Evolutionary conservation across 1,140 invertebrate genomes (phyloP).

Genomic region (Bursaphelenchus mucronatus): DNA sequence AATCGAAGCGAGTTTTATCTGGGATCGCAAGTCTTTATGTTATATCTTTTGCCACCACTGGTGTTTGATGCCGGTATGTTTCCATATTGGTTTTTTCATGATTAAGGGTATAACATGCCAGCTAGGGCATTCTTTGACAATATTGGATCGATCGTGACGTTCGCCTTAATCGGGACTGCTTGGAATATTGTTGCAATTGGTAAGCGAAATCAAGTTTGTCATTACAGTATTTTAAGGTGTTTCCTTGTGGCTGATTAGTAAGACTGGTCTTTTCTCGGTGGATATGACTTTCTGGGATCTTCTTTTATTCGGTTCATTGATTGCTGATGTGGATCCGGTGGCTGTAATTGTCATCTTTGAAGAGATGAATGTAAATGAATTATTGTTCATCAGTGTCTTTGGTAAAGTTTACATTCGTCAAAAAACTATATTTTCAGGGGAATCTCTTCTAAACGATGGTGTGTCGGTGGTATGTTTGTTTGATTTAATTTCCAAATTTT

Average conservation of each 20-base stretch:
- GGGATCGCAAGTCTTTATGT: slow-evolving; percentile 38
- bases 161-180: slow-evolving; percentile 76
- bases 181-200: slow-evolving; percentile 59
- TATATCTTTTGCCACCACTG: slow-evolving; percentile 63
- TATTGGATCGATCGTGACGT: slow-evolving; percentile 86
- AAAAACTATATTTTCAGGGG: slow-evolving; percentile 65
- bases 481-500: neutral
- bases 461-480: slow-evolving; percentile 73
- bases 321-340: slow-evolving; percentile 95
- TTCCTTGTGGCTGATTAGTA: slow-evolving; percentile 53
- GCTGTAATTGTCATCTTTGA: slow-evolving; percentile 94
- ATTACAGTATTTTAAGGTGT: slow-evolving; percentile 36
- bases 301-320: slow-evolving; percentile 86
- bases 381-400: slow-evolving; percentile 96
- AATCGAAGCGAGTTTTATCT: slow-evolving; percentile 42
- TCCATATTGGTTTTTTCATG: neutral
- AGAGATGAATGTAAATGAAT: slow-evolving; percentile 87
- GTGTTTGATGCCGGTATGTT: slow-evolving; percentile 65
- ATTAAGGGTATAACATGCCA: slow-evolving; percentile 81
- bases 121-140: slow-evolving; percentile 92
- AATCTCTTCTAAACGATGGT: slow-evolving; percentile 92
- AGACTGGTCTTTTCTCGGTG: slow-evolving; percentile 52
- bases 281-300: slow-evolving; percentile 71
- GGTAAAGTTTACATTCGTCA: slow-evolving; percentile 79
- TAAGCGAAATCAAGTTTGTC: slow-evolving; percentile 13